phyloP scores from a whole-genome alignment of 2,797 vertebrate genomes.

The Spea hammondii region DNA sequence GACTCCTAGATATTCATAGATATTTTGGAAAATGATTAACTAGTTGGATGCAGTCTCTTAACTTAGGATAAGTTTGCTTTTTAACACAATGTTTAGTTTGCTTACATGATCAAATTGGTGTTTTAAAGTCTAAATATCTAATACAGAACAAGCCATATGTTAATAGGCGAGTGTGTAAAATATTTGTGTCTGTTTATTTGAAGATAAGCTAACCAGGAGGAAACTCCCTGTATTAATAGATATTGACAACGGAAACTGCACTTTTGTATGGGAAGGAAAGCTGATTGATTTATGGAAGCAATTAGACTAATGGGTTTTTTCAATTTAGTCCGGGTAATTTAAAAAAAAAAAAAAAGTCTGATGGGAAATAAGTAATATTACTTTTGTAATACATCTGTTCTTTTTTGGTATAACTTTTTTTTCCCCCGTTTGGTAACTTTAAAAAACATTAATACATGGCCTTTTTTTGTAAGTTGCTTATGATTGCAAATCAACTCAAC shows the following conservation, averaged over 20 bases:
- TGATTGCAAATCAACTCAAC: no score
- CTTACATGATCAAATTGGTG: no score
- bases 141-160: neutral
- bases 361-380: no score
- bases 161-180: neutral
- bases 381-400: no score
- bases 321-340: neutral
- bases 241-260: neutral
- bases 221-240: neutral
- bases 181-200: no score
- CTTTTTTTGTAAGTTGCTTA: neutral
- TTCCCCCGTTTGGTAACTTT: no score
- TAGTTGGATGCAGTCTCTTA: neutral
- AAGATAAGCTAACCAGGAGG: neutral
- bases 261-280: neutral
- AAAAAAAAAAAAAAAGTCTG: neutral
- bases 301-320: conserved; percentile 23
- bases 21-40: neutral
- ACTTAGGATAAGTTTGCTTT: neutral
- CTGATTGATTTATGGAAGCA: neutral
- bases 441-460: neutral
- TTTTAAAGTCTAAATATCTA: no score
- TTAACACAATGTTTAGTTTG: no score
- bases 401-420: no score
- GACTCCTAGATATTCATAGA: neutral